A percentile compares a stretch with the other conserved stretches of the same genome.
These are phyloP conservation scores for Noctuana brunneofusca DNA, from an alignment of 2,888 invertebrate genomes.

Conservation along the genomic window DNA sequence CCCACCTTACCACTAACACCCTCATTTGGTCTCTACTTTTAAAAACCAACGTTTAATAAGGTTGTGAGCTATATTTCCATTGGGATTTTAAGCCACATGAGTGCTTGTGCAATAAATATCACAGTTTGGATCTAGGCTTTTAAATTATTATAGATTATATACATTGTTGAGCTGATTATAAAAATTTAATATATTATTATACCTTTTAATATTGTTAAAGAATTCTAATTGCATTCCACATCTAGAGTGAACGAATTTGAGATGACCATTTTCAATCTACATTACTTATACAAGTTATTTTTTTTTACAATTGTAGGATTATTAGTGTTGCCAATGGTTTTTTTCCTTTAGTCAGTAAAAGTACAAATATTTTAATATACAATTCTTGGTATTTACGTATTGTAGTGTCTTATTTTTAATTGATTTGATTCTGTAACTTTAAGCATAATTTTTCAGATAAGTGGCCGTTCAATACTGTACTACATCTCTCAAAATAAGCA, in stretches of 20 bases:
- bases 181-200: constrained; percentile 85
- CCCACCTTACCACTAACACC: constrained; percentile 60
- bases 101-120: constrained; percentile 85
- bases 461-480: constrained; percentile 68
- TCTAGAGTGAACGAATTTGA: constrained; percentile 83
- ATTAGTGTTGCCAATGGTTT: constrained; percentile 82
- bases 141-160: constrained; percentile 85
- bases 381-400: constrained; percentile 84
- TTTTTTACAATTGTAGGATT: constrained; percentile 82
- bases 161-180: constrained; percentile 85
- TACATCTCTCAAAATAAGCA: constrained; percentile 75
- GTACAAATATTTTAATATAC: constrained; percentile 90
- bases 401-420: constrained; percentile 80
- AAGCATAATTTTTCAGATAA: constrained; percentile 79
- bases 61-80: constrained; percentile 83
- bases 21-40: constrained; percentile 62
- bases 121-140: constrained; percentile 84
- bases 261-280: constrained; percentile 82
- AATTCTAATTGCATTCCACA: constrained; percentile 84
- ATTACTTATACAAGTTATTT: constrained; percentile 77
- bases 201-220: constrained; percentile 84
- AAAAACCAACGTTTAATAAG: constrained; percentile 73
- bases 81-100: constrained; percentile 82
- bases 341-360: constrained; percentile 91
- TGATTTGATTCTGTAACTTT: constrained; percentile 79